These are phyloP conservation scores for Andrena praecox DNA, from an alignment of 2,888 invertebrate species.

Conservation along the genomic window DNA sequence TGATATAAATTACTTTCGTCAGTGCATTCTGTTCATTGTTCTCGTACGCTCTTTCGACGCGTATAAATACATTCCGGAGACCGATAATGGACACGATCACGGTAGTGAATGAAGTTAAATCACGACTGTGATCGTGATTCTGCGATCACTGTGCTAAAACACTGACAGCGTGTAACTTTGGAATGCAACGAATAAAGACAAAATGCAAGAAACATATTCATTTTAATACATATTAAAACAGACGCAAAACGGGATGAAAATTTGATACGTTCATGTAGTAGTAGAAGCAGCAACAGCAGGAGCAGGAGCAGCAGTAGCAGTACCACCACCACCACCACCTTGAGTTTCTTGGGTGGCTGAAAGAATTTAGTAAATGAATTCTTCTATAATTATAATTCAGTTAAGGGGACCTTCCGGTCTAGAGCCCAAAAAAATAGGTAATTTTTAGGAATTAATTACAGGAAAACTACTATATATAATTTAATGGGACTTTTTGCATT, in stretches of 20 bases:
- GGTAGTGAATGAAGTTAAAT: too few species aligned
- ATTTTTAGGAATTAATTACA: too few species aligned
- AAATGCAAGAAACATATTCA: conserved; percentile 22
- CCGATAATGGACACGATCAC: too few species aligned
- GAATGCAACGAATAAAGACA: neutral
- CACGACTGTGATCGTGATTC: too few species aligned
- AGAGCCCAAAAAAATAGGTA: too few species aligned
- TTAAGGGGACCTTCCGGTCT: too few species aligned
- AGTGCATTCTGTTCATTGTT: conserved; percentile 21
- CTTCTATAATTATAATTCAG: neutral
- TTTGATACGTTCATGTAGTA: conserved; percentile 37
- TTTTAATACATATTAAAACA: conserved; percentile 28
- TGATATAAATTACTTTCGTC: conserved; percentile 14
- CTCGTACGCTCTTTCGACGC: too few species aligned
- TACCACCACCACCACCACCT: conserved; percentile 35
- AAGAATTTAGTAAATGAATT: conserved; percentile 43
- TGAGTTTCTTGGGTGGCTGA: conserved; percentile 79
- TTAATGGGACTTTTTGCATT: too few species aligned
- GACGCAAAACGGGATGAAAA: conserved; percentile 28
- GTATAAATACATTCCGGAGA: too few species aligned
- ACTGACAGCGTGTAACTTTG: too few species aligned
- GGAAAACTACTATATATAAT: too few species aligned
- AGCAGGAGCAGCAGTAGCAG: neutral
- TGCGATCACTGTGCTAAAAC: too few species aligned
- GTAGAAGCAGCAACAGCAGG: neutral